Conservation (phyloP, 2,888 invertebrate genomes). For the Thymelicus acteon region DNA sequence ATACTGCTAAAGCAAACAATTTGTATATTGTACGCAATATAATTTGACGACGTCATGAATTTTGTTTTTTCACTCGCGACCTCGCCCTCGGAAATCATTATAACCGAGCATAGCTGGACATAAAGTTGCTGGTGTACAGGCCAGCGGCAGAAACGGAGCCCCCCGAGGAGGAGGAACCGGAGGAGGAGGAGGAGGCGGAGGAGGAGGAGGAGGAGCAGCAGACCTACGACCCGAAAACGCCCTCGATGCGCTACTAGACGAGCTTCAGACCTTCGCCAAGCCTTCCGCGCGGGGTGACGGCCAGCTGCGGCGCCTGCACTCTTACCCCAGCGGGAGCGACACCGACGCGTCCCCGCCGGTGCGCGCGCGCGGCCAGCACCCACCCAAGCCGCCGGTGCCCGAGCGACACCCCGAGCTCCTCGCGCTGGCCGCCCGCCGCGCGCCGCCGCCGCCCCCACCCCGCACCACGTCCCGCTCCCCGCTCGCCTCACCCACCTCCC, state of each 20-base stretch:
- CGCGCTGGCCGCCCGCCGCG: conserved; percentile 88
- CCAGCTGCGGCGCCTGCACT: conserved; percentile 90
- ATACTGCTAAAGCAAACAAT: background rate
- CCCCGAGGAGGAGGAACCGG: conserved; percentile 18
- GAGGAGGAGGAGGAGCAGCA: conserved; percentile 51
- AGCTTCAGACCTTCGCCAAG: conserved; percentile 94
- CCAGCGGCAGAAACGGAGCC: conserved; percentile 64
- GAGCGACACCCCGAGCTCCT: conserved; percentile 92
- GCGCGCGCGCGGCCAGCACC: conserved; percentile 84
- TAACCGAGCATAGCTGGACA: conserved; percentile 70
- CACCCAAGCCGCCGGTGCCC: conserved; percentile 91
- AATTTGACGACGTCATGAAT: no score
- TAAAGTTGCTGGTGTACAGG: conserved; percentile 76
- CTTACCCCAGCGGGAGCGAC: conserved; percentile 94
- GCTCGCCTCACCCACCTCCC: conserved; percentile 92
- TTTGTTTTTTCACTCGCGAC: conserved; percentile 55
- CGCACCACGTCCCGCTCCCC: conserved; percentile 95
- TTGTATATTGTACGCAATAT: no score
- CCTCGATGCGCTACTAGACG: conserved; percentile 98
- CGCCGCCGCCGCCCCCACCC: conserved; percentile 97
- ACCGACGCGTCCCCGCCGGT: conserved; percentile 91
- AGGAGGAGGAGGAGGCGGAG: no score
- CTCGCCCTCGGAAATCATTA: conserved; percentile 65
- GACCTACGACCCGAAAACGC: conserved; percentile 94
- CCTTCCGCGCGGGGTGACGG: conserved; percentile 86